Evolutionary conservation across 2,797 vertebrate genomes (phyloP), one percentile per base, ranked within the genome.

Genomic region (Cercopithecus petaurista): DNA sequence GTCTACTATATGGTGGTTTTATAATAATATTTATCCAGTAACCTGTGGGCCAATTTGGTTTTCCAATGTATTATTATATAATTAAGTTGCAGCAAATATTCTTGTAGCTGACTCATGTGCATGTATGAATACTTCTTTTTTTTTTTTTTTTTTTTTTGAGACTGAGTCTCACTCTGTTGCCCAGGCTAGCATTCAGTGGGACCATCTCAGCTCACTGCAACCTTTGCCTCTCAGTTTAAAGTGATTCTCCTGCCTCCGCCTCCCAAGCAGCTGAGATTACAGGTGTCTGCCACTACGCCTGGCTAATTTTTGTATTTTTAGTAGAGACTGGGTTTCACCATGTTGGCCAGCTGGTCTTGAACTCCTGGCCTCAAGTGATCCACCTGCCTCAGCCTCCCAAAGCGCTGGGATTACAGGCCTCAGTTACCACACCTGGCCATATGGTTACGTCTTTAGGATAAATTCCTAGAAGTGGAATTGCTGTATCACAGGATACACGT

Each of bases 401-500:
- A 59, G 26, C 28, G 7, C 15, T 67, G 64, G 64, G 64, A 67
- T 67, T 67, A 64, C 14, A 64, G 61, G 61, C 10, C 13, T 64
- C 6, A 64, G 61, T 30, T 30, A 64, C 30, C 61, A 15, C 0
- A 1, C 52, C 33, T 67, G 64, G 64, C 64, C 64, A 67, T 83
- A 57, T 89, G 64, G 89, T 79, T 82, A 86, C 10, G 67, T 84
- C n/a, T 81, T 93, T 92, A 92, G 50, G 36, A 85, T 64, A 90
- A 96, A 94, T 85, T 95, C n/a, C 26, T 97, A 55, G 81, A 89
- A 59, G 41, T 93, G 43, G 61, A 93, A 92, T 50, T 80, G n/a
- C 21, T 64, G 6, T 94, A 57, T 95, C 90, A 92, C 5, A 55
- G 70, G n/a, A 46, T n/a, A 57, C 3, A 26, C 39, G 59, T 90